These are phyloP conservation scores for Dromiciops gliroides DNA, from an alignment of 2,113 vertebrate species.

Conservation along the genomic window DNA sequence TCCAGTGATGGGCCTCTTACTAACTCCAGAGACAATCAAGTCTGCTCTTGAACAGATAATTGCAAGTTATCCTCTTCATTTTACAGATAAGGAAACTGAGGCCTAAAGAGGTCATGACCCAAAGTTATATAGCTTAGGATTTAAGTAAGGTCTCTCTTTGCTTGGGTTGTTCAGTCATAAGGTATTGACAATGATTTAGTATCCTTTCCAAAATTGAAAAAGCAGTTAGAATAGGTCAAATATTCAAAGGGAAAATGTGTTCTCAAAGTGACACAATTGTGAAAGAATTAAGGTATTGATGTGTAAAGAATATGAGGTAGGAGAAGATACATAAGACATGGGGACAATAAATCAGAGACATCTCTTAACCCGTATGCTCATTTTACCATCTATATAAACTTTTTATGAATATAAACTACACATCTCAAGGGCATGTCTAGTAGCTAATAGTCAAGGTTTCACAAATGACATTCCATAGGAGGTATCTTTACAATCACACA, in stretches of 20 bases:
- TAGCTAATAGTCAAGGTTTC: not conserved
- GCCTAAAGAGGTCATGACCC: not conserved
- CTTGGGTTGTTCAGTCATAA: not conserved
- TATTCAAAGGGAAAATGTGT: not conserved
- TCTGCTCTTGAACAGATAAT: not conserved
- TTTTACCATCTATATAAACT: not conserved
- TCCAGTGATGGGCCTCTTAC: not conserved
- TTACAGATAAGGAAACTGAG: not conserved
- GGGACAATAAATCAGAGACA: not conserved
- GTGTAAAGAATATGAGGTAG: not conserved
- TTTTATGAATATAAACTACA: not conserved
- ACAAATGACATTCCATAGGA: not conserved
- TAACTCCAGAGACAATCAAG: not conserved
- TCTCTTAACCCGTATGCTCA: not conserved
- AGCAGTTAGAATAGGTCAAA: not conserved
- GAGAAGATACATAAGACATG: not conserved
- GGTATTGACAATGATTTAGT: not conserved
- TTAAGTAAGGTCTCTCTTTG: not conserved
- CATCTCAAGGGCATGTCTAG: not conserved
- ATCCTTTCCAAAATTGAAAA: not conserved
- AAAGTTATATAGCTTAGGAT: not conserved
- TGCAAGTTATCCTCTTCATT: not conserved
- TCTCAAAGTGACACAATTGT: not conserved
- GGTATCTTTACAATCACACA: not conserved
- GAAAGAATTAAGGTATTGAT: not conserved